Evolutionary conservation across 2,888 invertebrate species (phyloP).

Genomic region (Leucoma salicis): DNA sequence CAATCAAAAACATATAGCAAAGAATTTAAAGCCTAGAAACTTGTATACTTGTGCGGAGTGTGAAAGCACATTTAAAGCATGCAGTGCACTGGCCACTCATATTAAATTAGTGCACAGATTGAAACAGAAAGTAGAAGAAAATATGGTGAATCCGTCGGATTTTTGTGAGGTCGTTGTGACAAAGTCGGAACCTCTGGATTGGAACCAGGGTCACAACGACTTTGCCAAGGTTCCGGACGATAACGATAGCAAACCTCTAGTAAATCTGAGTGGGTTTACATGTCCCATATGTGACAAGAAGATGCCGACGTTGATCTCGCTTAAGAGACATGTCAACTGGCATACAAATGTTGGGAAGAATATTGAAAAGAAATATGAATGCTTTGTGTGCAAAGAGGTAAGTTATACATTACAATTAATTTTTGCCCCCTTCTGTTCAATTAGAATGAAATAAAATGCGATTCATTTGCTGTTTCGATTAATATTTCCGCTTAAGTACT

Average conservation of each 20-base stretch:
- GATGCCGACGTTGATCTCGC: constrained; percentile 66
- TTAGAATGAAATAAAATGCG: too few species aligned
- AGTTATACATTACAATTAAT: too few species aligned
- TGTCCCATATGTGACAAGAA: constrained; percentile 73
- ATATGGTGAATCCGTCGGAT: constrained; percentile 64
- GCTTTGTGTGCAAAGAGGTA: constrained; percentile 74
- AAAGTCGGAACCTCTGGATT: constrained; percentile 77
- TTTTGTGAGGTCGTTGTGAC: constrained; percentile 83
- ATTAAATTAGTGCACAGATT: constrained; percentile 70
- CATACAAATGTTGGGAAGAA: constrained; percentile 67
- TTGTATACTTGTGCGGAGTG: constrained; percentile 73
- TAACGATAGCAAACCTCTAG: constrained; percentile 32
- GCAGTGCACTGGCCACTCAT: constrained; percentile 64
- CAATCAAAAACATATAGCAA: constrained; percentile 65
- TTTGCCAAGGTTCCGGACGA: constrained; percentile 60
- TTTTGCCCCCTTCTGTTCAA: too few species aligned
- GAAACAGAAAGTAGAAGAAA: constrained; percentile 42
- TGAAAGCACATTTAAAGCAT: constrained; percentile 64
- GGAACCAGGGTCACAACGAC: constrained; percentile 77
- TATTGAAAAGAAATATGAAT: constrained; percentile 61
- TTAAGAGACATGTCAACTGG: constrained; percentile 75
- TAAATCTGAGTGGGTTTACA: constrained; percentile 63
- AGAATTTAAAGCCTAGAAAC: constrained; percentile 68
- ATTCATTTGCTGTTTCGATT: too few species aligned
- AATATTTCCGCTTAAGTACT: too few species aligned